Base-by-base conservation (phyloP, 2,113 vertebrate species). In the Menura novaehollandiae region DNA sequence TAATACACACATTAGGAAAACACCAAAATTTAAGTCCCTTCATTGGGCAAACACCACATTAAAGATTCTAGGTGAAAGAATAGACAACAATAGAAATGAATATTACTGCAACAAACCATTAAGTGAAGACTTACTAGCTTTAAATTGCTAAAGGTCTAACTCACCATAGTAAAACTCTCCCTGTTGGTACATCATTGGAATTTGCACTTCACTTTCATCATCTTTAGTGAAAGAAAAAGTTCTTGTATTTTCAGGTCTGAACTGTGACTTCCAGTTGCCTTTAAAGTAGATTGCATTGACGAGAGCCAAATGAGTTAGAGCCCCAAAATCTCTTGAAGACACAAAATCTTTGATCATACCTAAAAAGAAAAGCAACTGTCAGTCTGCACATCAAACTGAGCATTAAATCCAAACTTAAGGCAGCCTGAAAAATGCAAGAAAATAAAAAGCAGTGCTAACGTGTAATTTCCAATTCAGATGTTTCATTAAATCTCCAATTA, bases 111-210 rank as follows among this genome's bases (percentile, higher is more conserved):
- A 66, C 28, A 77, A 76, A 43, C 3, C 62, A 69, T 46, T 69
- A 83, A 71, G 43, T 18, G 35, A 88, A 86, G 55, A 71, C 27
- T 89, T 52, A 59, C 3, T 15, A 58, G 56, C 66, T 85, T 76
- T 85, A 72, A 91, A 68, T 41, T 82, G 60, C 46, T 71, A 12
- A 75, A 84, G 71, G 30, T 72, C 56, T 55, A 93, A 74, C 98
- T 95, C 93, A 99, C 99, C 99, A 0, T 99, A 99, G 98, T 99
- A 99, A 98, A 99, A 99, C 95, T 99, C 99, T 94, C 99, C 99
- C 96, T 99, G 99, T 71, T 99, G 99, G 98, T 99, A 99, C 99
- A 99, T 99, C 99, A 99, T 99, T 55, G 99, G 99, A 74, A 99
- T 99, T 97, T 99, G 99, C 35, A 99, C 99, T 94, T 99, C 99